These are phyloP conservation scores for Volucella inanis DNA, from an alignment of 2,888 invertebrate genomes.

Conservation along the genomic window DNA sequence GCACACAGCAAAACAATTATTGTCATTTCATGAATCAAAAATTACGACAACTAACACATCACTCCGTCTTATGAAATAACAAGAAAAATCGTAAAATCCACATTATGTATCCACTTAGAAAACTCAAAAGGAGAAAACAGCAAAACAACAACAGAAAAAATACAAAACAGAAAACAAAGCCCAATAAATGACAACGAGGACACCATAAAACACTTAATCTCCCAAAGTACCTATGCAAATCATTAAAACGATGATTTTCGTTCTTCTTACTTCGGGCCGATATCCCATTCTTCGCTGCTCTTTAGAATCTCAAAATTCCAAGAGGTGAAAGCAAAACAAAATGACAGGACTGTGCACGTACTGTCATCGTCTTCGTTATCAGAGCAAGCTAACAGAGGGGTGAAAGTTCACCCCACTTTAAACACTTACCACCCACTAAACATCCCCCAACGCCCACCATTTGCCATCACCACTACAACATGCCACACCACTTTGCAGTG, in stretches of 20 bases:
- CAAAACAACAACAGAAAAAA: constrained; percentile 34
- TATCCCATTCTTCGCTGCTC: constrained; percentile 34
- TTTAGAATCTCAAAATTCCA: constrained; percentile 59
- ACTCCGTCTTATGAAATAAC: constrained; percentile 30
- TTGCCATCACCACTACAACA: constrained; percentile 18
- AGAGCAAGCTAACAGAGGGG: constrained; percentile 47
- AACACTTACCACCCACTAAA: neutral
- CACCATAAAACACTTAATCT: constrained; percentile 74
- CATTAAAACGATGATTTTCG: constrained; percentile 72
- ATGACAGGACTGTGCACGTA: constrained; percentile 64
- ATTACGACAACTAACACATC: constrained; percentile 58
- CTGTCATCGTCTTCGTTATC: constrained; percentile 59
- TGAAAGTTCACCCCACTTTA: constrained; percentile 42
- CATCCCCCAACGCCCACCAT: too few species aligned
- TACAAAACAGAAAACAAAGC: constrained; percentile 57
- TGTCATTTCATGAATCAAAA: constrained; percentile 46
- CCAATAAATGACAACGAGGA: constrained; percentile 73
- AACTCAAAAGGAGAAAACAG: constrained; percentile 32
- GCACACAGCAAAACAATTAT: constrained; percentile 23
- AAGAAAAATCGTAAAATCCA: constrained; percentile 59
- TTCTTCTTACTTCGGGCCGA: constrained; percentile 33
- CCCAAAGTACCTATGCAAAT: constrained; percentile 73
- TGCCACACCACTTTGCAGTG: constrained; percentile 51
- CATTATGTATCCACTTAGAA: constrained; percentile 39
- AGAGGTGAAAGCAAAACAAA: constrained; percentile 70